These are phyloP conservation scores for Siphonodentalium dalli DNA, from an alignment of 2,888 invertebrate genomes.

Conservation along the genomic window DNA sequence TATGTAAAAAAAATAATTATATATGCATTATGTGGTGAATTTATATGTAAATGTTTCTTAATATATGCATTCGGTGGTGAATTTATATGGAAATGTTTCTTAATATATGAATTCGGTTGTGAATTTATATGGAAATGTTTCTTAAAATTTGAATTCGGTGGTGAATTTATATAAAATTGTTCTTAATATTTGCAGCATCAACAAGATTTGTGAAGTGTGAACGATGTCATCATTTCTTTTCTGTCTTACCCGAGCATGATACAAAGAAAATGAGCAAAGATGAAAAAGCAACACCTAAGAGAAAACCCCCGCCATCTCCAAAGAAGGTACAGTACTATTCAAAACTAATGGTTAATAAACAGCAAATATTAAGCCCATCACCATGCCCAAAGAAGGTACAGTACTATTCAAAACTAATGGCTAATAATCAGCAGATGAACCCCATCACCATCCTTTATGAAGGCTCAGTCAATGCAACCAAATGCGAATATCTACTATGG, in stretches of 20 bases:
- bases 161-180: neutral
- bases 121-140: neutral
- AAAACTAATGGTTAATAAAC: neutral
- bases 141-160: constrained; percentile 1
- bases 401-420: no score
- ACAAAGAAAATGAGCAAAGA: constrained; percentile 75
- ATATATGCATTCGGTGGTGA: no score
- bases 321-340: constrained; percentile 73
- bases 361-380: neutral
- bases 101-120: neutral
- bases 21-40: no score
- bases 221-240: constrained; percentile 97
- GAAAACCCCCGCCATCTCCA: constrained; percentile 86
- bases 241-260: constrained; percentile 91
- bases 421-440: no score
- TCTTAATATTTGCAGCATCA: constrained; percentile 70
- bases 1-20: no score
- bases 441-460: no score
- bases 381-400: no score
- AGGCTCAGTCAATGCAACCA: no score
- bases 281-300: constrained; percentile 38
- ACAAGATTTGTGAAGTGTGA: constrained; percentile 97
- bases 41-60: no score
- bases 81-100: neutral
- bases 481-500: no score